phyloP scores from a whole-genome alignment of 2,113 vertebrate species.

The Argyrosomus japonicus region DNA sequence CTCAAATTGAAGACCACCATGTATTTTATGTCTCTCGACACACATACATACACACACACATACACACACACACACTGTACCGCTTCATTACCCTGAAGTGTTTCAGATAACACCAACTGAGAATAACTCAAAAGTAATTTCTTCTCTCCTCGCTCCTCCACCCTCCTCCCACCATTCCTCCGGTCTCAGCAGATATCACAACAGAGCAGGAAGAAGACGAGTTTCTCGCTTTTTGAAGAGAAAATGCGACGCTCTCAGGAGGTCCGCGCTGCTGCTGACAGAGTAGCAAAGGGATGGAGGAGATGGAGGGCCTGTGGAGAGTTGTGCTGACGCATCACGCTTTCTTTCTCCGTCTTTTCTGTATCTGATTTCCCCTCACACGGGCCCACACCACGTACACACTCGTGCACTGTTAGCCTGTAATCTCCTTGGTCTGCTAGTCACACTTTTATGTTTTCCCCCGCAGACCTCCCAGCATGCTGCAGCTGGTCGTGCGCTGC shows the following conservation, averaged over 20 bases:
- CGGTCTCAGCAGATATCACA: constrained; percentile 64
- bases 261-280: constrained; percentile 24
- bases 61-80: neutral
- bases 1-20: constrained; percentile 3
- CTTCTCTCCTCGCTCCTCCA: constrained; percentile 11
- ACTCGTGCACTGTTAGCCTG: constrained; percentile 32
- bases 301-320: constrained; percentile 29
- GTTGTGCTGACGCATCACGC: constrained; percentile 42
- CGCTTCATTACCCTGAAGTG: constrained; percentile 51
- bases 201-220: constrained; percentile 28
- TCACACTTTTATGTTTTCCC: constrained; percentile 62
- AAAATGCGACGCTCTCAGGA: constrained; percentile 52
- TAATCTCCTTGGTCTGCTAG: constrained; percentile 50
- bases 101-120: constrained; percentile 60
- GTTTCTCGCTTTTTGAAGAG: constrained; percentile 40
- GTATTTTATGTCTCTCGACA: constrained; percentile 20
- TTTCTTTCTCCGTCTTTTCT: constrained; percentile 30
- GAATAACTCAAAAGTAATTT: constrained; percentile 57
- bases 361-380: constrained; percentile 45
- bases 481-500: constrained; percentile 36
- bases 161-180: constrained; percentile 34
- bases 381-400: constrained; percentile 28
- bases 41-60: constrained; percentile 22
- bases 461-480: constrained; percentile 48
- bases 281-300: constrained; percentile 30